These are phyloP conservation scores for Bombylius major DNA, from an alignment of 2,888 invertebrate species.

Conservation along the genomic window DNA sequence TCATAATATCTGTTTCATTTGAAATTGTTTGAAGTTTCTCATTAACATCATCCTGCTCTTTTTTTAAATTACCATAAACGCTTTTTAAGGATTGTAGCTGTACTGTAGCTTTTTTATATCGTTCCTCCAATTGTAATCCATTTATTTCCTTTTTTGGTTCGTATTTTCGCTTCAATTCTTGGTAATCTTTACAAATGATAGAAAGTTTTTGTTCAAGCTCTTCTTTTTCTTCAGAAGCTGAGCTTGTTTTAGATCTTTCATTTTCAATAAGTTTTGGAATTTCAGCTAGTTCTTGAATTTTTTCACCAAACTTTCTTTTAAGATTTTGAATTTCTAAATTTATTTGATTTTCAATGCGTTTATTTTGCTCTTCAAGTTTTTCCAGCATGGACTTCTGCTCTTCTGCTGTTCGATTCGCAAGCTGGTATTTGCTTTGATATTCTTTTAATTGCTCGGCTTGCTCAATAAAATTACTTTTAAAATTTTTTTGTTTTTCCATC, in stretches of 20 bases:
- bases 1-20: slow-evolving; percentile 24
- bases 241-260: slow-evolving; percentile 26
- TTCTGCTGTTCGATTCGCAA: slow-evolving; percentile 30
- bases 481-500: slow-evolving; percentile 28
- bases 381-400: slow-evolving; percentile 30
- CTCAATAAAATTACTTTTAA: slow-evolving; percentile 28
- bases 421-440: slow-evolving; percentile 29
- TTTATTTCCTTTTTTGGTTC: slow-evolving; percentile 17
- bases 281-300: slow-evolving; percentile 26
- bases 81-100: slow-evolving; percentile 22
- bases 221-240: slow-evolving; percentile 25
- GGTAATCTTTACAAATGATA: slow-evolving; percentile 9
- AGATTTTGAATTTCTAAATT: slow-evolving; percentile 24
- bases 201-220: slow-evolving; percentile 22
- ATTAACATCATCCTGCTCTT: slow-evolving; percentile 16
- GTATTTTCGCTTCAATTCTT: slow-evolving; percentile 24
- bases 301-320: slow-evolving; percentile 27
- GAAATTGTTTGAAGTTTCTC: slow-evolving; percentile 19
- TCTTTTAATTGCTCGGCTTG: slow-evolving; percentile 28
- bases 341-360: slow-evolving; percentile 24
- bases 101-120: slow-evolving; percentile 24
- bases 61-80: slow-evolving; percentile 24
- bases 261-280: slow-evolving; percentile 27
- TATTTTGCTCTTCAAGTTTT: slow-evolving; percentile 27
- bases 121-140: slow-evolving; percentile 20